Percentiles rank a stretch among this genome's conserved stretches.
These are phyloP conservation scores for Agrenia bidenticulata DNA, from an alignment of 2,888 invertebrate genomes.

Conservation along the genomic window DNA sequence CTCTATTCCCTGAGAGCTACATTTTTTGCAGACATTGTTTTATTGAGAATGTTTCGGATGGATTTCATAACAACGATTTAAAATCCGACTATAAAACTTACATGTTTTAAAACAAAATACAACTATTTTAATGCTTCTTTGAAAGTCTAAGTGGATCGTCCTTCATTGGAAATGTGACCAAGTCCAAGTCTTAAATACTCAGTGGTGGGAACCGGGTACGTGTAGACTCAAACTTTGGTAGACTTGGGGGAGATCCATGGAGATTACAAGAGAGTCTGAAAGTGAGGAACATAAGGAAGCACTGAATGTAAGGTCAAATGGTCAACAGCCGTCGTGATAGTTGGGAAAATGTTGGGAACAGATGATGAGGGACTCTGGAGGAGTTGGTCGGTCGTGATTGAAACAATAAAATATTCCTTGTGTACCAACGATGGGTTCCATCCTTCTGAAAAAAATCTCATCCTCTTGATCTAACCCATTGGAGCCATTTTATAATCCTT, in stretches of 20 bases:
- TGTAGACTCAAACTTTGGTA: too few relatives aligned
- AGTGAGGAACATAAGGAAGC: conserved; percentile 8
- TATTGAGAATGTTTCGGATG: conserved; percentile 12
- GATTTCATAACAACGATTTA: too few relatives aligned
- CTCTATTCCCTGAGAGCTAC: neutral
- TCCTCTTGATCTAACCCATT: conserved; percentile 7
- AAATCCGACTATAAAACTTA: too few relatives aligned
- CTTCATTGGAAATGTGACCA: conserved; percentile 2
- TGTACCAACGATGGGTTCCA: conserved; percentile 20
- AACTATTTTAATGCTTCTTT: too few relatives aligned
- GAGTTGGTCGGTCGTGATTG: conserved; percentile 46
- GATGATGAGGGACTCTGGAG: neutral
- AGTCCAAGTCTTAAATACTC: conserved; percentile 8
- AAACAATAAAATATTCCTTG: conserved; percentile 50
- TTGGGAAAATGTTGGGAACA: conserved; percentile 21
- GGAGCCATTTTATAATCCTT: conserved; percentile 22
- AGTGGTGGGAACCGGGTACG: neutral
- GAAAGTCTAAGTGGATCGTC: conserved; percentile 8
- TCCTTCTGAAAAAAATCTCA: conserved; percentile 9
- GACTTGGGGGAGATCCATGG: too few relatives aligned
- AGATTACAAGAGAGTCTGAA: neutral
- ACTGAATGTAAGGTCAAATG: conserved; percentile 33
- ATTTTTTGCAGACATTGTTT: neutral
- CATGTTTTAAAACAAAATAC: too few relatives aligned
- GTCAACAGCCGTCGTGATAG: conserved; percentile 42